Evolutionary conservation across 2,797 vertebrate species (phyloP).

Genomic region (Scolopax rusticola): DNA sequence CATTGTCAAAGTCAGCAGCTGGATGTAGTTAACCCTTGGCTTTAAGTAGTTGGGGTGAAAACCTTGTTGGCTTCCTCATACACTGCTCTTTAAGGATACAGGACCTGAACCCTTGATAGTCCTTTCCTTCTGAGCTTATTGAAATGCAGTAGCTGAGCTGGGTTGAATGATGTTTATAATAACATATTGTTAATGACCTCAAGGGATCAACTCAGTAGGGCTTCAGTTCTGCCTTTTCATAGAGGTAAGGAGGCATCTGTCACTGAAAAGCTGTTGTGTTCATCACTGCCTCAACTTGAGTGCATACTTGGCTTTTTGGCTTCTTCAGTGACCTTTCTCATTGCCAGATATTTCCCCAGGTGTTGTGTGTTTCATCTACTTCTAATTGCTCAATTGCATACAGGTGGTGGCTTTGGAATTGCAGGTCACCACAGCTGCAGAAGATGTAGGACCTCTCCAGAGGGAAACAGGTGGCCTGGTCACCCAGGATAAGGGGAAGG

Average conservation of each 20-base stretch:
- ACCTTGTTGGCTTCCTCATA: rapidly evolving
- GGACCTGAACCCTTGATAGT: neutral
- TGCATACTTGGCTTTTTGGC: rapidly evolving
- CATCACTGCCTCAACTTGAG: neutral
- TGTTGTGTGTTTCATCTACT: neutral
- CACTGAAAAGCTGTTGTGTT: neutral
- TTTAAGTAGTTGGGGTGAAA: neutral
- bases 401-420: neutral
- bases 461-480: too few species aligned
- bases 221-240: neutral
- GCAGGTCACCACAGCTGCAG: neutral
- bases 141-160: neutral
- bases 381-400: neutral
- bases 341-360: neutral
- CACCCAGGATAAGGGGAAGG: too few species aligned
- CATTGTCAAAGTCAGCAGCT: neutral
- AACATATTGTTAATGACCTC: neutral
- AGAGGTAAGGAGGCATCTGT: neutral
- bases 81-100: neutral
- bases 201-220: neutral
- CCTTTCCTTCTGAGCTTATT: neutral
- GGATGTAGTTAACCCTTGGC: neutral
- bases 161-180: neutral
- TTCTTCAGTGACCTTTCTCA: neutral
- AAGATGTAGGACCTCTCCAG: neutral